Evolutionary conservation across 2,888 invertebrate species (phyloP), one percentile per base, ranked within the genome.

Genomic region (Malthinus seriepunctatus): DNA sequence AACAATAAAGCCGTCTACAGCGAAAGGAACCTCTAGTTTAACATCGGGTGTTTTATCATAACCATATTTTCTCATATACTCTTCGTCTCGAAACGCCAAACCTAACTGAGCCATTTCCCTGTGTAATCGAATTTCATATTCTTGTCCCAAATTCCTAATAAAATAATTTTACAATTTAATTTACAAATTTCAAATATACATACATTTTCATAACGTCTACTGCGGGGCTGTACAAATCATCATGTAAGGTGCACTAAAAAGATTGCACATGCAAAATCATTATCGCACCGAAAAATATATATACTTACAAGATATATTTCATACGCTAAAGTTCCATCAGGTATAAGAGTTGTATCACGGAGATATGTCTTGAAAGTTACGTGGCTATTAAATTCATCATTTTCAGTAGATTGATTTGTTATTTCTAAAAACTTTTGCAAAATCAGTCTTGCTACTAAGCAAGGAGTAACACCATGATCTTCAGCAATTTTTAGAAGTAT

Each of bases 41-140:
- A 95, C 86, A 77, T 97, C 97, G 0, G 97, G 97, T 1, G 97
- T 97, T 80, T 96, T 97, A 76, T 97, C 96, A 78, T 91, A 97
- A 0, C 96, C 96, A 72, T 88, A 83, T 42, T 84, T 83, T 66
- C 95, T 79, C 47, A 97, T 82, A 66, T 91, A 85, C 61, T 88
- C 87, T 79, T 97, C 96, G 76, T 91, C 90, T 70, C 82, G 77
- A 73, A 84, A 89, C 45, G 86, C 79, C 60, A 91, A 80, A 12
- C 85, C 85, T 7, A 83, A 77, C 48, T 83, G 75, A 7, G 76
- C 77, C 44, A 90, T 79, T 72, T 85, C 84, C 69, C 84, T 81
- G 73, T 88, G 85, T 53, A 93, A 78, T 73, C 88, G 85, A 38
- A 88, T 77, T 80, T 96, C 96, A 79, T 94, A 93, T 74, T 96